These are phyloP conservation scores for Coenonympha arcania DNA, from an alignment of 2,888 invertebrate species.

Conservation along the genomic window DNA sequence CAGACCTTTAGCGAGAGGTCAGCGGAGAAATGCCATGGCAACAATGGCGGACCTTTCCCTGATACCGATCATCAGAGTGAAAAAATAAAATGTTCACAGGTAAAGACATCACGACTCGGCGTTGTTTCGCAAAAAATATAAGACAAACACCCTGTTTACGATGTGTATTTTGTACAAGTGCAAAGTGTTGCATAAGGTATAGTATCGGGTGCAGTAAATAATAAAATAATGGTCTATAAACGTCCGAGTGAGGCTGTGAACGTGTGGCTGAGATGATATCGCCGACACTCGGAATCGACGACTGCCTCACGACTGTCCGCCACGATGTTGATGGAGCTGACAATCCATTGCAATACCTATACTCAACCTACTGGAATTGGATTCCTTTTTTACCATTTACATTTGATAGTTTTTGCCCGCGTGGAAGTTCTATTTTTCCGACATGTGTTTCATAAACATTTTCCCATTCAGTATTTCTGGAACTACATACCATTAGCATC, in stretches of 20 bases:
- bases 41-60: constrained; percentile 44
- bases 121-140: neutral
- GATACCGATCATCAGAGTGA: constrained; percentile 25
- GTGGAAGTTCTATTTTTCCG: too few relatives aligned
- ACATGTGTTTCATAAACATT: too few relatives aligned
- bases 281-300: constrained; percentile 36
- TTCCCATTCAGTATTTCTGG: too few relatives aligned
- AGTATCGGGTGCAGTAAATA: constrained; percentile 20
- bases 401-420: too few relatives aligned
- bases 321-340: constrained; percentile 15
- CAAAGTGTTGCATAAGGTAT: constrained; percentile 19
- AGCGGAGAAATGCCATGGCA: constrained; percentile 56
- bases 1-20: constrained; percentile 48
- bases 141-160: constrained; percentile 3
- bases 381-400: too few relatives aligned
- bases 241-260: constrained; percentile 20
- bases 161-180: constrained; percentile 11
- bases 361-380: too few relatives aligned
- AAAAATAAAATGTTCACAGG: constrained; percentile 14
- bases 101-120: constrained; percentile 29
- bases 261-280: constrained; percentile 44
- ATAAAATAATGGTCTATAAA: constrained; percentile 50
- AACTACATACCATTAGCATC: too few relatives aligned
- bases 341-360: neutral
- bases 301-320: constrained; percentile 38